These are phyloP conservation scores for Panzeria rudis DNA, from an alignment of 2,888 invertebrate species.

Conservation along the genomic window DNA sequence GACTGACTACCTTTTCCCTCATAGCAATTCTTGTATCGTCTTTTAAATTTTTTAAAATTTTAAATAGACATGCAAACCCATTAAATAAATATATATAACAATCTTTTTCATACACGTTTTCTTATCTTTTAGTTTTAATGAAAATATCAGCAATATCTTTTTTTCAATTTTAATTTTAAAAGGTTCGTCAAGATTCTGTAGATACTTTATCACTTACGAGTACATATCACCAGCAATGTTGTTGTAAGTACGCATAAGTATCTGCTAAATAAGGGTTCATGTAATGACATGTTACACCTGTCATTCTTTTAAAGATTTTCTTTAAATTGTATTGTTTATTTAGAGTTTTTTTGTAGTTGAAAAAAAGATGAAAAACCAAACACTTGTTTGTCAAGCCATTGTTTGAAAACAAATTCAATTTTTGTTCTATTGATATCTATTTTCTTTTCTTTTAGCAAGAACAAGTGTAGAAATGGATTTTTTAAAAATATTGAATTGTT, in stretches of 20 bases:
- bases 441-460: conserved; percentile 16
- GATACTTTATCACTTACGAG: conserved; percentile 14
- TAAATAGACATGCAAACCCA: conserved; percentile 48
- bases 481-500: background rate
- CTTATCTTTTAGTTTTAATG: conserved; percentile 39
- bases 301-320: conserved; percentile 68
- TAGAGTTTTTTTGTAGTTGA: conserved; percentile 21
- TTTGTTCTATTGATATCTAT: conserved; percentile 4
- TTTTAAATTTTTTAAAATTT: background rate
- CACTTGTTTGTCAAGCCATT: conserved; percentile 61
- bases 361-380: conserved; percentile 33
- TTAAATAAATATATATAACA: conserved; percentile 25
- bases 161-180: conserved; percentile 25
- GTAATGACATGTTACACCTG: conserved; percentile 76
- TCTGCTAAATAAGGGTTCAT: conserved; percentile 68
- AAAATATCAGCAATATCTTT: conserved; percentile 56
- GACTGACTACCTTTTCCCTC: conserved; percentile 6
- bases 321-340: conserved; percentile 41
- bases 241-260: conserved; percentile 42
- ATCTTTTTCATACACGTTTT: conserved; percentile 23
- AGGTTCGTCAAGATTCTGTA: conserved; percentile 25
- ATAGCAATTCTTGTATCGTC: conserved; percentile 10
- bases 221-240: conserved; percentile 11
- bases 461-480: conserved; percentile 51
- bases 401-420: conserved; percentile 26